Percentiles rank a stretch among this genome's conserved stretches.
These are phyloP conservation scores for Trissoscelio sp. DNA, from an alignment of 2,888 invertebrate species.

Conservation along the genomic window DNA sequence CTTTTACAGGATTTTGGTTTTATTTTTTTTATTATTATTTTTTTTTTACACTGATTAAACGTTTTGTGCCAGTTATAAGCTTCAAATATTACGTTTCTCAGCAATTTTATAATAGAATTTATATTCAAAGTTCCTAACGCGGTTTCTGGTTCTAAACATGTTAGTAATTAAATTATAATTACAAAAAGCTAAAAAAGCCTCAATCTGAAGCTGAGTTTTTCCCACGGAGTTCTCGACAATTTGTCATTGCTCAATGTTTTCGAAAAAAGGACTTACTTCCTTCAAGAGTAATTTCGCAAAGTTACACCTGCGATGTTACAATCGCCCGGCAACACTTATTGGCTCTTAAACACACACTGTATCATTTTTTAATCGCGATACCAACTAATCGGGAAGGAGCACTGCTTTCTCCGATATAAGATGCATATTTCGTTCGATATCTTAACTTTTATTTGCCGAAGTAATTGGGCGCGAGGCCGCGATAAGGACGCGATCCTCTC, in stretches of 20 bases:
- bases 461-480: conserved; percentile 71
- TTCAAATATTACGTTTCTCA: no score
- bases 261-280: conserved; percentile 31
- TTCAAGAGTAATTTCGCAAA: conserved; percentile 7
- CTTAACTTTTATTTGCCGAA: conserved; percentile 75
- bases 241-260: conserved; percentile 28
- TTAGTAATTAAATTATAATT: conserved; percentile 12
- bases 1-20: no score
- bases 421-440: conserved; percentile 69
- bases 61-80: no score
- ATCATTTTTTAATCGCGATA: conserved; percentile 56
- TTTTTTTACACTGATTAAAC: no score
- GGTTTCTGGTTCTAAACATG: no score
- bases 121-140: no score
- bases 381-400: conserved; percentile 59
- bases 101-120: no score
- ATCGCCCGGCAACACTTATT: conserved; percentile 45
- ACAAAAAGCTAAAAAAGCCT: conserved; percentile 2
- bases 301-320: conserved; percentile 37
- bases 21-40: no score
- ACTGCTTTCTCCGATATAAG: conserved; percentile 66
- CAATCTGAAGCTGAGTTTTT: not conserved
- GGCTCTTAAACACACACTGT: conserved; percentile 39
- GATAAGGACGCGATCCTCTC: conserved; percentile 63
- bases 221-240: not conserved